A percentile compares a stretch with the other conserved stretches of the same genome.
These are phyloP conservation scores for Myotis daubentonii DNA, from an alignment of 2,797 vertebrate species.

Conservation along the genomic window DNA sequence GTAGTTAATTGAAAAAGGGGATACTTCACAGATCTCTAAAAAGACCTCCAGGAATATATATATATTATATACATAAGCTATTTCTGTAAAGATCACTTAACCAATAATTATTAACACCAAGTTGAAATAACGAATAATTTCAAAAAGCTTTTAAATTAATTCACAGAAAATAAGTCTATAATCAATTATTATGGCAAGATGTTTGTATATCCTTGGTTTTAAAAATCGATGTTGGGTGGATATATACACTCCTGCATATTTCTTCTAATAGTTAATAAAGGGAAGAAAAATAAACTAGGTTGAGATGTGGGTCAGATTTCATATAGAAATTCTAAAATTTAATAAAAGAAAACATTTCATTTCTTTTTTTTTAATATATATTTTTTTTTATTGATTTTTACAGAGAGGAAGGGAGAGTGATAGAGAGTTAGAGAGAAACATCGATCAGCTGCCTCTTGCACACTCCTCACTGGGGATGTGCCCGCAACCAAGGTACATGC, in stretches of 20 bases:
- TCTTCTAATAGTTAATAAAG: background rate
- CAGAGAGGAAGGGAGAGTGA: too few relatives aligned
- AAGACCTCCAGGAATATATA: background rate
- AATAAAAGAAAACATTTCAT: background rate
- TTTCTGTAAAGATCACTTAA: constrained; percentile 46
- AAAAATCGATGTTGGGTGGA: background rate
- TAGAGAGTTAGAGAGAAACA: too few relatives aligned
- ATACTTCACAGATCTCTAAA: background rate
- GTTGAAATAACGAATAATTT: constrained; percentile 31
- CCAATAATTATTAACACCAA: background rate
- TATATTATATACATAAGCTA: background rate
- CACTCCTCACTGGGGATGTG: too few relatives aligned
- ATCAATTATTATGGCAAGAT: constrained; percentile 19
- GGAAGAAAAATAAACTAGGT: background rate
- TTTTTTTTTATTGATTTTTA: too few relatives aligned
- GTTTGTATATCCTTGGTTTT: background rate
- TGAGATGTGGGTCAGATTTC: background rate
- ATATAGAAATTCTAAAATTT: constrained; percentile 51
- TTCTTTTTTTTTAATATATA: too few relatives aligned
- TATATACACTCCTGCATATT: background rate
- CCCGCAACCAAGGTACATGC: too few relatives aligned
- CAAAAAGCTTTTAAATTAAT: background rate
- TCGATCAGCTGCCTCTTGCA: too few relatives aligned
- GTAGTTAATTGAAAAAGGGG: background rate
- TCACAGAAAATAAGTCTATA: background rate